Percentiles rank a stretch among this genome's conserved stretches.
phyloP scores from a whole-genome alignment of 2,113 vertebrate genomes.

The Noturus placidus region DNA sequence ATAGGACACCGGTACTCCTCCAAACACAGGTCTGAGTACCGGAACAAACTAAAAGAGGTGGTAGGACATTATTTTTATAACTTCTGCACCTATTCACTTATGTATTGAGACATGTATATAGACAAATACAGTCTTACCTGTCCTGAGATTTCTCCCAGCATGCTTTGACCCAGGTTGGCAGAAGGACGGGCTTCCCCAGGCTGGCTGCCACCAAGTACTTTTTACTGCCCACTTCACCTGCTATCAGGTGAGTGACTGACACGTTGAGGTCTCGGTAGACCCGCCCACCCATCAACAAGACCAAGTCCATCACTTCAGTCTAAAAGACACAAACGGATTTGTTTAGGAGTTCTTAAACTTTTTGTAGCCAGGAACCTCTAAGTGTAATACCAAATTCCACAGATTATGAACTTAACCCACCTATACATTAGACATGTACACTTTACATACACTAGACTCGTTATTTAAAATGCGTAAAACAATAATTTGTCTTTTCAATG shows the following conservation, averaged over 20 bases:
- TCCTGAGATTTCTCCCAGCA: conserved; percentile 91
- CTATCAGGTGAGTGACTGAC: conserved; percentile 92
- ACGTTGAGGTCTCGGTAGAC: conserved; percentile 86
- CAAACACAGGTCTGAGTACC: conserved; percentile 79
- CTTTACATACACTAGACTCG: background rate
- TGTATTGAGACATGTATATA: background rate
- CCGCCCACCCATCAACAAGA: conserved; percentile 92
- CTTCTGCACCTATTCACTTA: background rate
- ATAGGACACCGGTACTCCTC: conserved; percentile 85
- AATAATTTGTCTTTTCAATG: background rate
- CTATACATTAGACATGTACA: background rate
- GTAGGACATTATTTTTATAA: background rate
- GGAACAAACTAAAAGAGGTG: conserved; percentile 73
- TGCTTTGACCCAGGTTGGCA: conserved; percentile 86
- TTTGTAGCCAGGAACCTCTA: background rate
- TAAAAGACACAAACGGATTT: conserved; percentile 56
- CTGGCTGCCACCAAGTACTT: conserved; percentile 96
- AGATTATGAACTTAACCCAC: background rate
- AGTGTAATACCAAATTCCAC: background rate
- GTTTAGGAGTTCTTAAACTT: background rate
- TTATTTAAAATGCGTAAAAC: background rate
- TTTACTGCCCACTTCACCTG: conserved; percentile 97
- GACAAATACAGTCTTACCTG: conserved; percentile 70
- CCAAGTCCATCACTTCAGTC: conserved; percentile 88
- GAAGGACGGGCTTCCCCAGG: conserved; percentile 87